Percentiles rank a stretch among this genome's conserved stretches.
Evolutionary conservation across 1,140 invertebrate species (phyloP).

Genomic region (Amphibalanus amphitrite): DNA sequence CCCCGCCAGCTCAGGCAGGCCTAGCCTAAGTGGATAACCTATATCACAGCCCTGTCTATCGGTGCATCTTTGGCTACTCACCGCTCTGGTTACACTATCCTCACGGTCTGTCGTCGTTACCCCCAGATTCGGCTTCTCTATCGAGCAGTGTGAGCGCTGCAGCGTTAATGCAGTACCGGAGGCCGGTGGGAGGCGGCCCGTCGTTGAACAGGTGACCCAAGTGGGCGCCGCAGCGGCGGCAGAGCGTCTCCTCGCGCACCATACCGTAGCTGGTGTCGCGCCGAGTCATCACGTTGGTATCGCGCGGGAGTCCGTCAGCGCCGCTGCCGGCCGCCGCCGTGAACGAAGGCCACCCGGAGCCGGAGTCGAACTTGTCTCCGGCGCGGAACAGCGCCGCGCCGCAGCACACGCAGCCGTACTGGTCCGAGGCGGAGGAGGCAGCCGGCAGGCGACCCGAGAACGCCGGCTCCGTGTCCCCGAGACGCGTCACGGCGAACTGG

Average conservation of each 20-base stretch:
- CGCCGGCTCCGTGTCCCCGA: conserved; percentile 7
- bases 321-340: conserved; percentile 19
- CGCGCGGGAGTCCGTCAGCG: conserved; percentile 17
- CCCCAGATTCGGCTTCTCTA: too few relatives aligned
- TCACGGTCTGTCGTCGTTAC: too few relatives aligned
- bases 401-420: conserved; percentile 16
- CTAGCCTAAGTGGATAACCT: too few relatives aligned
- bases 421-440: conserved; percentile 6
- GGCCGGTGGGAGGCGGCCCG: conserved; percentile 35
- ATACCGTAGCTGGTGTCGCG: conserved; percentile 25
- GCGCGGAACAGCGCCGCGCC: conserved; percentile 13
- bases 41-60: too few relatives aligned
- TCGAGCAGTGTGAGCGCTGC: neutral
- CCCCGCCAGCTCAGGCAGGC: too few relatives aligned
- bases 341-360: conserved; percentile 36
- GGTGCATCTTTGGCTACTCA: too few relatives aligned
- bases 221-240: conserved; percentile 34
- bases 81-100: too few relatives aligned
- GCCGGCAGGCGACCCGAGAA: conserved; percentile 6
- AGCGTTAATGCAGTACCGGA: conserved; percentile 37
- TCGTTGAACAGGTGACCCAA: conserved; percentile 38
- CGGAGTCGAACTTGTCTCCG: conserved; percentile 28
- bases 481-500: too few relatives aligned
- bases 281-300: conserved; percentile 10
- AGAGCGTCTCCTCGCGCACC: conserved; percentile 34